Percentiles rank a stretch among this genome's conserved stretches.
These are phyloP conservation scores for Triplophysa dalaica DNA, from an alignment of 2,113 vertebrate genomes.

Conservation along the genomic window DNA sequence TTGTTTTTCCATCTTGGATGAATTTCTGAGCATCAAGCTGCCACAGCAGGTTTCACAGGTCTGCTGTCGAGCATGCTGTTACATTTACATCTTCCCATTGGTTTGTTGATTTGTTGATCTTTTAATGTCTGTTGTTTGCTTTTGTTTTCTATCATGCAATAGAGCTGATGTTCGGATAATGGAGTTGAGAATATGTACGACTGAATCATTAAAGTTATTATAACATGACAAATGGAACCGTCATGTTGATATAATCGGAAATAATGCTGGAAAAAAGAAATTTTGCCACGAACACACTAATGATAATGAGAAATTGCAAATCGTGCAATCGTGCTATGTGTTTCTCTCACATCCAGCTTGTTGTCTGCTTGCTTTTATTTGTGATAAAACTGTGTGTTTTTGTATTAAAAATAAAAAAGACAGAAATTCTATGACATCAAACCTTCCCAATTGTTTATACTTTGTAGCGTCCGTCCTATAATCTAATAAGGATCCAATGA, in stretches of 20 bases:
- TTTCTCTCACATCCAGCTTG: not conserved
- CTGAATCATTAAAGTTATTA: conserved; percentile 63
- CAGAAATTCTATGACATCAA: too few relatives aligned
- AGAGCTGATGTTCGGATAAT: conserved; percentile 13
- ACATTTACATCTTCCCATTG: conserved; percentile 11
- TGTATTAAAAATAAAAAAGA: too few relatives aligned
- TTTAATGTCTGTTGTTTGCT: conserved; percentile 40
- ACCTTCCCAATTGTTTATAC: too few relatives aligned
- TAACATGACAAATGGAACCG: conserved; percentile 28
- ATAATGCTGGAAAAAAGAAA: not conserved
- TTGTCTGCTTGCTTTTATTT: too few relatives aligned
- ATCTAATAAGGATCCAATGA: not conserved
- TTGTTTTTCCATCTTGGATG: not conserved
- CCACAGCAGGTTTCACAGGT: conserved; percentile 22
- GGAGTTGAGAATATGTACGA: conserved; percentile 55
- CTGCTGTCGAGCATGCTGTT: conserved; percentile 14
- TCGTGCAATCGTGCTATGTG: not conserved
- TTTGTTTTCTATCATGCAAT: conserved; percentile 45
- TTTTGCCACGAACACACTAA: not conserved
- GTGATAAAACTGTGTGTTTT: too few relatives aligned
- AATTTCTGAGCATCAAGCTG: not conserved
- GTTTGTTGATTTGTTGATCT: conserved; percentile 35
- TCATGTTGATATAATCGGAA: not conserved
- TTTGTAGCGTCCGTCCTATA: not conserved
- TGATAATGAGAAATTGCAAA: not conserved